Percentiles rank a stretch among this genome's conserved stretches.
These are phyloP conservation scores for Byasa hedistus DNA, from an alignment of 2,888 invertebrate genomes.

Conservation along the genomic window DNA sequence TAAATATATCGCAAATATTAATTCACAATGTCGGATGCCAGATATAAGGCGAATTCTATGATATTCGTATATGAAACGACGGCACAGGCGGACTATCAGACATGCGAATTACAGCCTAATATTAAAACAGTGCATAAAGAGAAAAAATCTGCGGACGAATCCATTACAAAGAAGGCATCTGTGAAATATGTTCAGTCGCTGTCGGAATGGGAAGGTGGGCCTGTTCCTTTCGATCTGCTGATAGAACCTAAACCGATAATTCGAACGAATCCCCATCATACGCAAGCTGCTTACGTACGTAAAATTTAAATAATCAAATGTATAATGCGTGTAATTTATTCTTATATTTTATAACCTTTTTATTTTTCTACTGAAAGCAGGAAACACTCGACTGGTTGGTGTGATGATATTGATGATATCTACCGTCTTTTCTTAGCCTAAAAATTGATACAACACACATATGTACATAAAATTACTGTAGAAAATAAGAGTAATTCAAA, in stretches of 20 bases:
- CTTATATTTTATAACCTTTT: too few species aligned
- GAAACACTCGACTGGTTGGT: too few species aligned
- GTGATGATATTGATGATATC: too few species aligned
- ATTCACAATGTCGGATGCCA: neutral
- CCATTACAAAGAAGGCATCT: conserved; percentile 30
- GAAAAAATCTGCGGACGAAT: neutral
- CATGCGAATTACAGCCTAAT: conserved; percentile 35
- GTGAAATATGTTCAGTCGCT: conserved; percentile 52
- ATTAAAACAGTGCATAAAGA: conserved; percentile 38
- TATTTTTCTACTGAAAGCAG: too few species aligned
- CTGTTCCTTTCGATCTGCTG: conserved; percentile 48
- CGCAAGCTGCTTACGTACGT: conserved; percentile 50
- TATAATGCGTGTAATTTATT: too few species aligned
- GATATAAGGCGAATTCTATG: conserved; percentile 32
- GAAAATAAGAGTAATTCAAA: too few species aligned
- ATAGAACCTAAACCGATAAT: conserved; percentile 44
- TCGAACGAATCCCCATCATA: conserved; percentile 43
- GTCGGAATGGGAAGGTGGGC: conserved; percentile 39
- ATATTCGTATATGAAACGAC: conserved; percentile 51
- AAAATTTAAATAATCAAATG: neutral
- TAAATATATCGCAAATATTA: neutral
- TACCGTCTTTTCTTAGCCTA: too few species aligned
- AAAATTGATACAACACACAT: too few species aligned
- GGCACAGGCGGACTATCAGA: conserved; percentile 43
- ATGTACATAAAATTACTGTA: too few species aligned